Percentiles rank a stretch among this genome's conserved stretches.
These are phyloP conservation scores for Ardeotis arabs DNA, from an alignment of 2,113 vertebrate species.

Conservation along the genomic window DNA sequence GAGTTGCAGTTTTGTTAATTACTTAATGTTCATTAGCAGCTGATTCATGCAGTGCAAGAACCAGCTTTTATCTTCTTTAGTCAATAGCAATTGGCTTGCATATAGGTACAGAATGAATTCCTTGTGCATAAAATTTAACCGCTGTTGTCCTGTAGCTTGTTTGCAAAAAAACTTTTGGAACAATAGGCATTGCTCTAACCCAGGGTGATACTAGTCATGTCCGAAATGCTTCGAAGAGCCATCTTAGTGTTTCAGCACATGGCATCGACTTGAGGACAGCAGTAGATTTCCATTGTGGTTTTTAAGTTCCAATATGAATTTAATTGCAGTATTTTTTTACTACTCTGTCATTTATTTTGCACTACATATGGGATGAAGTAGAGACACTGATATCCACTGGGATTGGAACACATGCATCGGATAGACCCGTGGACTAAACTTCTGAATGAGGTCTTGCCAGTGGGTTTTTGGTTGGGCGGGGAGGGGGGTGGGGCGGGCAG, in stretches of 20 bases:
- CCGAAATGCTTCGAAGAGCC: conserved; percentile 53
- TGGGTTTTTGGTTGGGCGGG: not conserved
- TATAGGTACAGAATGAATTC: conserved; percentile 56
- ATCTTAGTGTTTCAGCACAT: conserved; percentile 45
- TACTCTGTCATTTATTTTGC: conserved; percentile 77
- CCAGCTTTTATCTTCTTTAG: conserved; percentile 58
- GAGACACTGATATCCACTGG: conserved; percentile 61
- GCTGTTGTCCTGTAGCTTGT: conserved; percentile 68
- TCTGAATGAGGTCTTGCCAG: conserved; percentile 61
- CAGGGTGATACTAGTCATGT: conserved; percentile 58
- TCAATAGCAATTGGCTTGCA: conserved; percentile 59
- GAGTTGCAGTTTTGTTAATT: conserved; percentile 52
- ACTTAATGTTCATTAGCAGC: conserved; percentile 1
- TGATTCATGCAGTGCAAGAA: conserved; percentile 41
- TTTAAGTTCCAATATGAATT: conserved; percentile 76
- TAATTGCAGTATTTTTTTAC: conserved; percentile 75
- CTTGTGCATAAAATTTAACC: conserved; percentile 47
- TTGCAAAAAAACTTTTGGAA: conserved; percentile 60
- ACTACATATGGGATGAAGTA: conserved; percentile 71
- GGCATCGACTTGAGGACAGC: conserved; percentile 56
- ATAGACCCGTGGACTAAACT: conserved; percentile 28
- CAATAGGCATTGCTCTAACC: conserved; percentile 54
- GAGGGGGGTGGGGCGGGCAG: not conserved
- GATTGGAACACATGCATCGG: conserved; percentile 22
- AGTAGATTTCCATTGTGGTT: conserved; percentile 63